phyloP scores from a whole-genome alignment of 2,888 invertebrate genomes.

The Drosophila aldrichi region DNA sequence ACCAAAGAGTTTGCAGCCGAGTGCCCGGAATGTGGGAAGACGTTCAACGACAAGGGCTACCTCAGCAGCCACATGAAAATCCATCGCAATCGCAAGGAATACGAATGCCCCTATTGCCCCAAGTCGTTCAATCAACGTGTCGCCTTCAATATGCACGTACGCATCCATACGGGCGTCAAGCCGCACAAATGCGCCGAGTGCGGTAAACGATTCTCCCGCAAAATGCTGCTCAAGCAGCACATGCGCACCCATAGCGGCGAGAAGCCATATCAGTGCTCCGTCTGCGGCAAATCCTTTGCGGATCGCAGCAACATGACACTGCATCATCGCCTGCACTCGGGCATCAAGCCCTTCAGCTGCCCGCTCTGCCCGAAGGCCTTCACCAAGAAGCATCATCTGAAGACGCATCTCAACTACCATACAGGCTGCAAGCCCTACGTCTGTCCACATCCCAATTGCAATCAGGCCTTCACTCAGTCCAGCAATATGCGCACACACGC shows the following conservation, averaged over 20 bases:
- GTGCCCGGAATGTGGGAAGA: slow-evolving; percentile 92
- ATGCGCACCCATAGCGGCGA: slow-evolving; percentile 93
- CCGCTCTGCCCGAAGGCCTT: slow-evolving; percentile 89
- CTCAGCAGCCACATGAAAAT: slow-evolving; percentile 95
- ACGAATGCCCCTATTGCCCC: slow-evolving; percentile 92
- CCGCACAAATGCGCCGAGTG: slow-evolving; percentile 92
- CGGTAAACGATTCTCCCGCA: slow-evolving; percentile 93
- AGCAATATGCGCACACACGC: slow-evolving; percentile 95
- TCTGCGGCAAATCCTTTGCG: slow-evolving; percentile 93
- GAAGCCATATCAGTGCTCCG: slow-evolving; percentile 92
- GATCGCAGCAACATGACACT: slow-evolving; percentile 94
- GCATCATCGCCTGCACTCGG: slow-evolving; percentile 92
- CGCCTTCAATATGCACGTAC: slow-evolving; percentile 94
- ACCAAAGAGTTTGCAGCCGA: slow-evolving; percentile 91
- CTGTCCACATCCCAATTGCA: slow-evolving; percentile 89
- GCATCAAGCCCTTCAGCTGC: slow-evolving; percentile 91
- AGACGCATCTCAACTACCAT: slow-evolving; percentile 94
- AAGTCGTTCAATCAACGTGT: slow-evolving; percentile 94
- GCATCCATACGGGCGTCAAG: slow-evolving; percentile 93
- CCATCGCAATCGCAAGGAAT: slow-evolving; percentile 92
- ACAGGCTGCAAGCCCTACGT: slow-evolving; percentile 93
- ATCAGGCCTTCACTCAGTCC: slow-evolving; percentile 92
- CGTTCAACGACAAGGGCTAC: slow-evolving; percentile 93
- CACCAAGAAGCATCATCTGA: slow-evolving; percentile 94
- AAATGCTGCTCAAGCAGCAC: slow-evolving; percentile 94